Evolutionary conservation across 2,888 invertebrate species (phyloP), one percentile per base, ranked within the genome.

Genomic region (Thymelicus sylvestris): DNA sequence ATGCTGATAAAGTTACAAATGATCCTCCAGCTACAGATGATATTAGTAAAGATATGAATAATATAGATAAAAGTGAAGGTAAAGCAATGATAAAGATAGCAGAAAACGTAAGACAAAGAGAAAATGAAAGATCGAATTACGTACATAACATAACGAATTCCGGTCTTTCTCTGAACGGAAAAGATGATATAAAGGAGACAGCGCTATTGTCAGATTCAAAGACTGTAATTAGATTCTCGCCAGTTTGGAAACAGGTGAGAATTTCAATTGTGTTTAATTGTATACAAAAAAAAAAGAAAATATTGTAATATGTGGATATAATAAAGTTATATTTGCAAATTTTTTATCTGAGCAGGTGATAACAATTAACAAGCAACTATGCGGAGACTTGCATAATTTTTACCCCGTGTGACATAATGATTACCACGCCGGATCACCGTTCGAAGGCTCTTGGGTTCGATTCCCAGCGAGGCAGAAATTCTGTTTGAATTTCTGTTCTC

Each of bases 231-330:
- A 86, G 87, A 76, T 94, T 93, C 79, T 92, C 93, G 8, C 94
- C 94, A 2, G 79, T 88, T 67, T 92, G 90, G 88, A 91, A 91
- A 81, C 94, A 94, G 92, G 94, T 94, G 10, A 57, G 38, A 31
- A 19, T 57, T 19, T 1, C 6, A 8, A 57, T 55, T 24, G 80
- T 5, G 55, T 59, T 31, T 5, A 66, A 48, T 50, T 19, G 10
- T 24, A 62, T 31, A 31, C 24, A 31, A 31, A 5, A 2, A 24
- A 24, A 31, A 31, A 31, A 31, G 31, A 31, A 31, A 31, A 31
- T 31, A 31, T 31, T 31, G 31, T 31, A 31, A 2, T 3, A 31
- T 31, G 1, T 31, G 31, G 31, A 31, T 31, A 31, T 31, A 2
- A 2, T 31, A 31, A 31, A 31, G 31, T 31, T 5, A 3, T 31